phyloP scores from a whole-genome alignment of 2,113 vertebrate genomes.

The Etia nguti region DNA sequence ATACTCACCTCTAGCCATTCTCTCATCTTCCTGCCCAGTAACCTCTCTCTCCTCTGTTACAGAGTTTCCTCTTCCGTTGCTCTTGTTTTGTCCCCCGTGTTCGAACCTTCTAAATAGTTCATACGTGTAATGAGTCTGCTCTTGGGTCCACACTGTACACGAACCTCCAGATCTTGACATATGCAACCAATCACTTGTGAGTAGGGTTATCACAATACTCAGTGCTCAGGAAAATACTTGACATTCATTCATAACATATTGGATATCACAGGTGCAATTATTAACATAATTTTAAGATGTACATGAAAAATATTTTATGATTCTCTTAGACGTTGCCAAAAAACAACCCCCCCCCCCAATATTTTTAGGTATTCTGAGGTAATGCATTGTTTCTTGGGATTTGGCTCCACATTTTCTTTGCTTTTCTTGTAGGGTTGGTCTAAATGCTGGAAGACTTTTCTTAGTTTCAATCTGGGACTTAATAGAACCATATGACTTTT shows the following conservation, averaged over 20 bases:
- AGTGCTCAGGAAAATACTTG: neutral
- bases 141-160: neutral
- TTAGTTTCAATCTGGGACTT: neutral
- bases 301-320: neutral
- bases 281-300: neutral
- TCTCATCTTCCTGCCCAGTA: neutral
- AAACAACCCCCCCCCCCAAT: too few relatives aligned
- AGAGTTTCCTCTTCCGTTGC: neutral
- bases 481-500: neutral
- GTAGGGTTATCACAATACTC: neutral
- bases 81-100: neutral
- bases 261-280: neutral
- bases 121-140: neutral
- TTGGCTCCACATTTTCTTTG: neutral
- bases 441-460: neutral
- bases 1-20: neutral
- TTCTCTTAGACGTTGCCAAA: neutral
- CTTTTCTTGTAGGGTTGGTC: neutral
- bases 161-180: neutral
- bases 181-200: neutral
- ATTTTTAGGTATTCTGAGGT: neutral
- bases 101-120: neutral
- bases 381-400: neutral
- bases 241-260: neutral
- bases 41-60: neutral